Evolutionary conservation across 23 tunicate species (phyloP).

Genomic region (Clavelina lepadiformis): DNA sequence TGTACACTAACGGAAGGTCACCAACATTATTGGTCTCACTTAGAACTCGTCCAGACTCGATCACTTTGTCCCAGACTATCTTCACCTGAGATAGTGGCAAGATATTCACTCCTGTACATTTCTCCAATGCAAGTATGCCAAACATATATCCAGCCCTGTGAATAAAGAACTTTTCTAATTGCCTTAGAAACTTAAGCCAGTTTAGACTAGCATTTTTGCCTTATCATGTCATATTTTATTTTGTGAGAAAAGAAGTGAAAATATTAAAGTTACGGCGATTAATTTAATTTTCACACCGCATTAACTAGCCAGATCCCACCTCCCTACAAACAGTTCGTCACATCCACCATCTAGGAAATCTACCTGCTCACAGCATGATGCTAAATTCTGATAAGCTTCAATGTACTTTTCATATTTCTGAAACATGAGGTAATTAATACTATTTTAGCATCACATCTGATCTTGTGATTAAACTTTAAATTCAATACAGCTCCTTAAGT

Average conservation of each 20-base stretch:
- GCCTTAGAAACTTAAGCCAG: no score
- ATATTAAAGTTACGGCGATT: no score
- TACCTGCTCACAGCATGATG: constrained; percentile 10
- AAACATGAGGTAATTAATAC: not conserved
- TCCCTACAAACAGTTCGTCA: constrained; percentile 54
- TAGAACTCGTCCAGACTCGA: constrained; percentile 42
- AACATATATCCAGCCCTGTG: constrained; percentile 64
- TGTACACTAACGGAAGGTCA: constrained; percentile 27
- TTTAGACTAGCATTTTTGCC: no score
- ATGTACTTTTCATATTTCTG: constrained; percentile 17
- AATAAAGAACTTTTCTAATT: no score
- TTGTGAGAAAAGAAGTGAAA: no score
- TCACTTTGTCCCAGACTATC: constrained; percentile 5
- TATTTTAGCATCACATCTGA: no score
- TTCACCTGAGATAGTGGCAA: not conserved
- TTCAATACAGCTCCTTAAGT: not conserved
- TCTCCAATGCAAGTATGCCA: constrained; percentile 17
- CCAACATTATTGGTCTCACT: not conserved
- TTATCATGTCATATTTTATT: no score
- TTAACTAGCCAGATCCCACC: not conserved
- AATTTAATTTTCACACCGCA: no score
- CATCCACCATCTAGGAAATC: constrained; percentile 27
- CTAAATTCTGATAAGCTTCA: constrained; percentile 17
- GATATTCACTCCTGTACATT: constrained; percentile 2
- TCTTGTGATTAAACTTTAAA: no score